Evolutionary conservation across 2,888 invertebrate species (phyloP).

Genomic region (Griposia aprilina): DNA sequence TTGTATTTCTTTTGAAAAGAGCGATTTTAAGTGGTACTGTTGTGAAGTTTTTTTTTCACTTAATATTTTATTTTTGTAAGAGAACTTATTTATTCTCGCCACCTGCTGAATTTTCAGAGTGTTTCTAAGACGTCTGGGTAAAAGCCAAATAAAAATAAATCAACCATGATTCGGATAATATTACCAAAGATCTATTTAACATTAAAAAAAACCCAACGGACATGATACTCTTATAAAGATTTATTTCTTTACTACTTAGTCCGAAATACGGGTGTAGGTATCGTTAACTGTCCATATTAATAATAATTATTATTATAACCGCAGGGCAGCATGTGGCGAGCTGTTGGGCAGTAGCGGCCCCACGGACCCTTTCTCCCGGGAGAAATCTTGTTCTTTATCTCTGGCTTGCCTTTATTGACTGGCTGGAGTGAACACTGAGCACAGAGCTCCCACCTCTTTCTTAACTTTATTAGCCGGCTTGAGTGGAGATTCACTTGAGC

Average conservation of each 20-base stretch:
- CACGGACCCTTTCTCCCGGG: too few species aligned
- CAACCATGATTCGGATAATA: not conserved
- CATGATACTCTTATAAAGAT: not conserved
- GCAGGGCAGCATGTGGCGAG: too few species aligned
- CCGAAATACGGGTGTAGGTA: not conserved
- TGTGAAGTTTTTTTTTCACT: not conserved
- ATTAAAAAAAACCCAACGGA: not conserved
- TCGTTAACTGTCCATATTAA: not conserved
- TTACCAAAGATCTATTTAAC: not conserved
- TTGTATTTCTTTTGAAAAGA: constrained; percentile 3
- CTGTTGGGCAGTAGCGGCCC: too few species aligned
- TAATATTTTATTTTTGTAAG: not conserved
- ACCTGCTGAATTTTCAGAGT: not conserved
- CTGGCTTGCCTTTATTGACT: too few species aligned
- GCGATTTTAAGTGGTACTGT: constrained; percentile 13
- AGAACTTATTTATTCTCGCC: too few species aligned
- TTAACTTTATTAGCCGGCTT: too few species aligned
- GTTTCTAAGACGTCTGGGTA: not conserved
- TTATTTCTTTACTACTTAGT: not conserved
- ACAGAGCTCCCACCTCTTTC: too few species aligned
- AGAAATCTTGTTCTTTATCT: too few species aligned
- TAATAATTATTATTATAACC: too few species aligned
- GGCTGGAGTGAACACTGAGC: too few species aligned
- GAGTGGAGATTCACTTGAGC: too few species aligned
- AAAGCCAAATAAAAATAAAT: not conserved